Evolutionary conservation across 2,797 vertebrate species (phyloP), one percentile per base, ranked within the genome.

Genomic region (Cyprinella venusta): DNA sequence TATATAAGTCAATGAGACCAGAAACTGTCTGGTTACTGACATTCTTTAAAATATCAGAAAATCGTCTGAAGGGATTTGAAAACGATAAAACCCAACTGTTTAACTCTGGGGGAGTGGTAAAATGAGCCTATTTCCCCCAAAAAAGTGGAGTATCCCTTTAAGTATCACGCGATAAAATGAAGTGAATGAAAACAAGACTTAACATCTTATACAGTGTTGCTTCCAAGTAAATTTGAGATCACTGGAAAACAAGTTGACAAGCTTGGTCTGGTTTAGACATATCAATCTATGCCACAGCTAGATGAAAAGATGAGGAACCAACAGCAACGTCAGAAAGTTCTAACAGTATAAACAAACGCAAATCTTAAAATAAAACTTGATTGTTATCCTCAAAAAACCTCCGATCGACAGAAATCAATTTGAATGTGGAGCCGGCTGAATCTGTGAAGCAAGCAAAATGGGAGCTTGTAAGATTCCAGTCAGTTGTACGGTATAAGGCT

Each of bases 391-490:
- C n/a, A 79, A 56, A 26, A 52, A 9, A 7, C 19, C 36, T 42
- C 19, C 69, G 65, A 70, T 61, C 1, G 2, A 48, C 80, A 38
- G 16, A 40, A 59, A 63, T 79, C 2, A 15, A 61, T 50, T 76
- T 48, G 24, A 61, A 13, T 0, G 52, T 69, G 4, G 10, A 74
- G 30, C 45, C 1, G 26, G 26, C 48, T 30, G 24, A 76, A 83
- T 52, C 59, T 63, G 6, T 71, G 40, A 72, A 52, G 69, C 69
- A n/a, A 81, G 68, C 59, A 48, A 74, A 54, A 54, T 38, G 3
- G 16, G 45, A 52, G n/a, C 42, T 54, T 64, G 80, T 75, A 52
- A 65, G 24, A 75, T 50, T 52, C 21, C 6, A 38, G 24, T 33
- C 36, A 61, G 24, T 48, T 45, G 24, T 63, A n/a, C n/a, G n/a